Percentiles rank a stretch among this genome's conserved stretches.
phyloP scores from a whole-genome alignment of 2,888 invertebrate species.

The Drosophila setosimentum region DNA sequence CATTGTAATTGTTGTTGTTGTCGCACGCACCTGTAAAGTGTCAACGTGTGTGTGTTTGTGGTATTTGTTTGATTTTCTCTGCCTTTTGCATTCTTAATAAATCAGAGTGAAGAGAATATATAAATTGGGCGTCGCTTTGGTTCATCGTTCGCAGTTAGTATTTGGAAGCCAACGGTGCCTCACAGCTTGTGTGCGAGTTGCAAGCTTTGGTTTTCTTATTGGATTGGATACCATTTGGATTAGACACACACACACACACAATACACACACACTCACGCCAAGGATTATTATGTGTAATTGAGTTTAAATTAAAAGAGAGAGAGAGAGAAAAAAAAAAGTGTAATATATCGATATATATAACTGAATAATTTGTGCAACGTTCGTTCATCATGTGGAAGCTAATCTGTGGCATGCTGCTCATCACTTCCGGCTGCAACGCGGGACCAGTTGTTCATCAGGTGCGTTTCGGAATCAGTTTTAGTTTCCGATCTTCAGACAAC shows the following conservation, averaged over 20 bases:
- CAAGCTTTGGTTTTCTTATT: constrained; percentile 81
- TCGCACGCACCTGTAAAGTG: constrained; percentile 59
- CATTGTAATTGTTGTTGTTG: constrained; percentile 58
- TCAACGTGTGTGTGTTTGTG: constrained; percentile 18
- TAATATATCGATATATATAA: constrained; percentile 25
- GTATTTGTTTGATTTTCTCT: constrained; percentile 70
- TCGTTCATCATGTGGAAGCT: constrained; percentile 77
- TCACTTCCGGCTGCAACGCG: constrained; percentile 78
- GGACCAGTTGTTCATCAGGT: constrained; percentile 83
- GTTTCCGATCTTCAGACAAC: constrained; percentile 43
- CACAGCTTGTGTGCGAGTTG: constrained; percentile 83
- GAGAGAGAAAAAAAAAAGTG: constrained; percentile 1
- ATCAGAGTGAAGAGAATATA: constrained; percentile 86
- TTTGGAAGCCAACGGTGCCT: constrained; percentile 85
- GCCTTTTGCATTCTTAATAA: constrained; percentile 86
- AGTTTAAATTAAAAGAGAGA: constrained; percentile 6
- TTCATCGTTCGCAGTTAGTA: constrained; percentile 85
- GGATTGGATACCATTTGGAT: constrained; percentile 49
- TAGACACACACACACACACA: constrained; percentile 18
- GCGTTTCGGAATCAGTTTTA: constrained; percentile 49
- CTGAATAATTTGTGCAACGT: constrained; percentile 38
- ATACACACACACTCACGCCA: constrained; percentile 23
- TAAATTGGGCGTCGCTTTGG: constrained; percentile 85
- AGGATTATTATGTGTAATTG: constrained; percentile 73
- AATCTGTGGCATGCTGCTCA: constrained; percentile 73